Base-by-base conservation (phyloP, 1,140 invertebrate genomes). In the Patella vulgata region DNA sequence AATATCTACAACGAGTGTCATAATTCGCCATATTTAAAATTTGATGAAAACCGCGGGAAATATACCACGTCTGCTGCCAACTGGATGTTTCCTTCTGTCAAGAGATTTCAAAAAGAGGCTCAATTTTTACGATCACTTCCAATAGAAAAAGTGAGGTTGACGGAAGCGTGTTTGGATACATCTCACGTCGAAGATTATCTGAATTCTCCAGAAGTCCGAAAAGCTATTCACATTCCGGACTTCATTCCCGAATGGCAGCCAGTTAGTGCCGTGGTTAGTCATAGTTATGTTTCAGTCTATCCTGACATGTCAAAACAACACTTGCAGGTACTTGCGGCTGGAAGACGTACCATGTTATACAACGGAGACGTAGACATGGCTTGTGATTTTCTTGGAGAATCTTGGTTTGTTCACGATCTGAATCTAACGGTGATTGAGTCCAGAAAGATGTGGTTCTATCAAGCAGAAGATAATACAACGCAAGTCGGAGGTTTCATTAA, bases 331-430 rank as follows among this genome's bases (percentile, higher is more conserved):
- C 70, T 66, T 12, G 53, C 30, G 40, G 59, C 44, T 40, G 39
- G 47, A 17, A 67, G 86, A 12, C 75, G 80, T 36, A 80, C 81
- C 30, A 63, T 88, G 21, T 70, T 88, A 9, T 88, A 88, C 74
- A 88, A 88, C 71, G 87, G 87, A n/a, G 87, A 88, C 72, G 81
- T 85, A 30, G 87, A 88, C 66, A 85, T 87, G 85, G 85, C 84
- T 1, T 88, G 87, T 75, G 87, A 88, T 68, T 87, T 85, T 63
- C 70, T 87, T 5, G 85, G 85, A 31, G 84, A 85, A 65, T 75
- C 85, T 68, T 87, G 85, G 84, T 87, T 87, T 73, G 74, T 80
- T 14, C 77, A 86, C 28, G 68, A 69, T 42, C 72, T 85, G 8
- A 66, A 68, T 14, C 62, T 76, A 11, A 59, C 74, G 64, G 80